Conservation (phyloP, 2,888 invertebrate species). For the Sesamia inferens region DNA sequence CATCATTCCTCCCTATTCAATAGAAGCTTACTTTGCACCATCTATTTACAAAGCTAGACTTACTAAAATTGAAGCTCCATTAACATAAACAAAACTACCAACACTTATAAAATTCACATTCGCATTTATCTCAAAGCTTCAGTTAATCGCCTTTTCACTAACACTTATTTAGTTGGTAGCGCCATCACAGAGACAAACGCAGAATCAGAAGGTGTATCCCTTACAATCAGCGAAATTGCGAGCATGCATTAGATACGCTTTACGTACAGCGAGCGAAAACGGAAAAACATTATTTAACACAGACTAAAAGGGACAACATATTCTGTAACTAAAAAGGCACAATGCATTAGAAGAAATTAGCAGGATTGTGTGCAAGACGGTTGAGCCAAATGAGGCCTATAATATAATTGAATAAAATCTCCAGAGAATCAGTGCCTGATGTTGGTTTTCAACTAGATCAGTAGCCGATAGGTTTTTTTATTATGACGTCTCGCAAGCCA, state of each 20-base stretch:
- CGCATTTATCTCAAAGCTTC: conserved; percentile 15
- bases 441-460: neutral
- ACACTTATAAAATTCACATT: conserved; percentile 47
- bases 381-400: neutral
- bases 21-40: neutral
- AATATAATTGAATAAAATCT: neutral
- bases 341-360: neutral
- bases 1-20: neutral
- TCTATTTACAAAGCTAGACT: conserved; percentile 11
- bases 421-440: neutral
- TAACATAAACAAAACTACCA: conserved; percentile 22
- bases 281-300: neutral
- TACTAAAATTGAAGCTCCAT: conserved; percentile 5
- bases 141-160: conserved; percentile 40
- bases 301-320: neutral
- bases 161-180: conserved; percentile 38
- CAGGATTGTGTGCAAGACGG: neutral
- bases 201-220: conserved; percentile 1
- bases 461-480: neutral
- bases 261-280: neutral
- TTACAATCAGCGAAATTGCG: neutral
- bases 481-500: neutral
- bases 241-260: neutral
- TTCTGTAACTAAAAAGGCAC: no score
- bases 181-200: neutral